Evolutionary conservation across 2,113 vertebrate species (phyloP), one percentile per base, ranked within the genome.

Genomic region (Chelonoidis abingdonii): DNA sequence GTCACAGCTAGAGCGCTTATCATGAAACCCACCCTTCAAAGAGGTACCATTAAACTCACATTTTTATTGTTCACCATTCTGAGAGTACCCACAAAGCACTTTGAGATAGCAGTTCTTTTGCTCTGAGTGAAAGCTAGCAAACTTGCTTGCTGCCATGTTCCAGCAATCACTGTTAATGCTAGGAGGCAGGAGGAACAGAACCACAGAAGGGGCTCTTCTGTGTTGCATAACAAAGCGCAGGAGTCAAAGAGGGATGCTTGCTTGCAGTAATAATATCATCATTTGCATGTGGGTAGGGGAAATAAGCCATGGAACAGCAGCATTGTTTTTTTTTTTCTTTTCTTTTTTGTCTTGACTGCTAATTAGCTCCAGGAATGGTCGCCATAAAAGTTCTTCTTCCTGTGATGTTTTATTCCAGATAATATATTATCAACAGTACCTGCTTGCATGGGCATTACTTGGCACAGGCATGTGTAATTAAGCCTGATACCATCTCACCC

Each of bases 321-420:
- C 13, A 47, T 49, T 76, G 38, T 29, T 86, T 38, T 96, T 78
- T 78, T 47, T 82, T 79, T 49, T 49, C 47, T 49, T 49, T 50
- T 50, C 47, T 49, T 49, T 96, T 91, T 94, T 76, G 72, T 82
- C 31, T 62, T 93, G 78, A 54, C 83, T 95, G 76, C 86, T 91
- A 78, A 95, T 94, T 94, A 96, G 72, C 76, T 94, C 27, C 59
- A 92, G 50, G 79, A 94, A 95, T 54, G 27, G 3, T 95, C 93
- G 75, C 69, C 53, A 93, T 91, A 75, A 85, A 94, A 94, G 84
- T 90, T 35, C 44, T 95, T 69, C 47, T 96, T 95, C 89, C 85
- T 83, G 80, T 90, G 78, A 76, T 2, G 3, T 21, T 89, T 93
- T 65, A 53, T 93, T 94, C 89, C 49, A 87, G 72, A 91, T 93